Evolutionary conservation across 2,888 invertebrate species (phyloP), one percentile per base, ranked within the genome.

Genomic region (Melipona beecheii): DNA sequence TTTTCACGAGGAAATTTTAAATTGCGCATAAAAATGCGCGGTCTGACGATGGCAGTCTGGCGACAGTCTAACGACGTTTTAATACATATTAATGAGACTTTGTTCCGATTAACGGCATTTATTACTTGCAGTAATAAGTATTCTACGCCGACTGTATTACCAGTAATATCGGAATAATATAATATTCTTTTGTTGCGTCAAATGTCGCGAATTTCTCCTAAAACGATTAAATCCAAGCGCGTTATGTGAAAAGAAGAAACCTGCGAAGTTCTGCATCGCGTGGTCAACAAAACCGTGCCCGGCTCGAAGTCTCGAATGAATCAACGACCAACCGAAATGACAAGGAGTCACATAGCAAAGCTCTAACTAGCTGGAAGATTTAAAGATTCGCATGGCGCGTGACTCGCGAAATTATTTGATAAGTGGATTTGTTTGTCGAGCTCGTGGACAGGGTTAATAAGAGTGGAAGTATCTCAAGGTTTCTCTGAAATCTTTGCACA

Each of bases 401-500:
- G 19, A 54, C 19, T 71, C 27, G 19, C 5, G 43, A 43, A 27
- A 71, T n/a, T 52, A 49, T 54, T n/a, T 19, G 52, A 72, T 17
- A 54, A 64, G n/a, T 24, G 19, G 43, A 49, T 65, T 43, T 58
- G 31, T 3, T 21, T 11, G n/a, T 3, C 49, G 17, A 50, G 21
- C 24, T 56, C 36, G 19, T 5, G 27, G 24, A 31, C 17, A 21
- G 71, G 17, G 24, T 78, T 58, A 78, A 81, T 60, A 60, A 31
- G 71, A 19, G 27, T 58, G 19, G 27, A 78, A 24, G 78, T n/a
- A 21, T 65, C 65, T 43, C 77, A 19, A 81, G 77, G 78, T 43
- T 72, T 71, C 54, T 60, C 68, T 66, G 31, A 78, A 81, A 78
- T 78, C 71, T 78, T 68, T 52, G 43, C 27, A 15, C 66, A 60